These are phyloP conservation scores for Alfaro cultratus DNA, from an alignment of 2,797 vertebrate species.

Conservation along the genomic window DNA sequence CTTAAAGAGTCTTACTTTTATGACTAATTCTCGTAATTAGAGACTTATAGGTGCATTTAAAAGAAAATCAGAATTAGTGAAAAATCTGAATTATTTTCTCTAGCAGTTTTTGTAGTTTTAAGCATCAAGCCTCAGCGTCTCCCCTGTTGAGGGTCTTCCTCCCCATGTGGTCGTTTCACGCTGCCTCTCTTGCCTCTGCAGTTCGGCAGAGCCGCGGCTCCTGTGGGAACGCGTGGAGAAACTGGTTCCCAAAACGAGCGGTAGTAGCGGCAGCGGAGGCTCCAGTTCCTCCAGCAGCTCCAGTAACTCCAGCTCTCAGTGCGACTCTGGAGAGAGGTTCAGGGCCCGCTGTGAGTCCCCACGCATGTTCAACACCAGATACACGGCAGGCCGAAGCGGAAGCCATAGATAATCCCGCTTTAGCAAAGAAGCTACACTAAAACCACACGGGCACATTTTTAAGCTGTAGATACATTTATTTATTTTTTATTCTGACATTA, in stretches of 20 bases:
- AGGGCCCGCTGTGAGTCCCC: constrained; percentile 90
- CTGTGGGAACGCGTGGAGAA: constrained; percentile 96
- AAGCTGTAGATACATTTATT: constrained; percentile 3
- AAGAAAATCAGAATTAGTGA: neutral
- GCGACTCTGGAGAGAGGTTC: constrained; percentile 91
- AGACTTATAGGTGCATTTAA: neutral
- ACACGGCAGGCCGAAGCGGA: neutral
- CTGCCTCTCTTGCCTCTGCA: constrained; percentile 44
- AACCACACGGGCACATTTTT: neutral
- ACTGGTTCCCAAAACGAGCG: constrained; percentile 84
- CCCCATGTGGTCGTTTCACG: neutral
- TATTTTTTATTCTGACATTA: constrained; percentile 37
- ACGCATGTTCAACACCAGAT: constrained; percentile 5
- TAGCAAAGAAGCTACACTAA: neutral
- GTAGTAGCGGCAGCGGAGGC: constrained; percentile 82
- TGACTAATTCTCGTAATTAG: too few relatives aligned
- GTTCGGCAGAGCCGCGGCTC: constrained; percentile 89
- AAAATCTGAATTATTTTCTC: neutral
- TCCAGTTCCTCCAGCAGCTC: constrained; percentile 87
- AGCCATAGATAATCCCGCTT: neutral
- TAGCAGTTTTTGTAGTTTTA: neutral
- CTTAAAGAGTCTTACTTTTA: neutral
- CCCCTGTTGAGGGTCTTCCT: neutral
- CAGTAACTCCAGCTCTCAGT: constrained; percentile 94
- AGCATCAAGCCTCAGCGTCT: neutral